phyloP scores from a whole-genome alignment of 2,797 vertebrate species.

The Epinephelus malabaricus region DNA sequence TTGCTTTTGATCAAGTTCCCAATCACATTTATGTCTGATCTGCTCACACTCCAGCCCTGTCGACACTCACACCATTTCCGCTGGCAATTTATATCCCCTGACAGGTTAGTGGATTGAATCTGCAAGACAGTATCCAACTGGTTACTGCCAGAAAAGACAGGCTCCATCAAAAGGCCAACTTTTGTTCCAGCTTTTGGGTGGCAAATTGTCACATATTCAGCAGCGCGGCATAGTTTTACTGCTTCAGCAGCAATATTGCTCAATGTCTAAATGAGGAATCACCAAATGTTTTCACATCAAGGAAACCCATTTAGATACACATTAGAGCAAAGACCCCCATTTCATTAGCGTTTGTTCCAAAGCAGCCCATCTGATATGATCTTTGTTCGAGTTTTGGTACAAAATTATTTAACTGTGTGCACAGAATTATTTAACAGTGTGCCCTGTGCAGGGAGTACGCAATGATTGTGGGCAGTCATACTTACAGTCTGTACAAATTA shows the following conservation, averaged over 20 bases:
- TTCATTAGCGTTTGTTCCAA: constrained; percentile 54
- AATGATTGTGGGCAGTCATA: constrained; percentile 17
- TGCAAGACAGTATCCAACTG: constrained; percentile 47
- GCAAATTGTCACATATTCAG: constrained; percentile 45
- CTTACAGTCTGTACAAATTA: constrained; percentile 18
- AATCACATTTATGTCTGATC: constrained; percentile 68
- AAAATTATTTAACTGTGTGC: constrained; percentile 44
- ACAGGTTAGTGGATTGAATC: constrained; percentile 61
- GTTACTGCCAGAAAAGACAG: constrained; percentile 34
- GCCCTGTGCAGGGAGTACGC: constrained; percentile 11
- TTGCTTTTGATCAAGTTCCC: constrained; percentile 71
- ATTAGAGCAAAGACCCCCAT: constrained; percentile 53
- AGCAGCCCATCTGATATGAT: constrained; percentile 52
- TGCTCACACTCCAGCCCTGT: constrained; percentile 52
- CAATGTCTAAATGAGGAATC: constrained; percentile 58
- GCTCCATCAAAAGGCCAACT: constrained; percentile 45
- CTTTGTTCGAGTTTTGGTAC: constrained; percentile 38
- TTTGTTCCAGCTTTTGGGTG: constrained; percentile 50
- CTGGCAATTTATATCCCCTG: constrained; percentile 59
- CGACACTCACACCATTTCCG: constrained; percentile 47
- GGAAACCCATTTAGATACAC: constrained; percentile 50
- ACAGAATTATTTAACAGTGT: constrained; percentile 43
- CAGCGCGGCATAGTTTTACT: constrained; percentile 35
- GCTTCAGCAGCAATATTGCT: constrained; percentile 43
- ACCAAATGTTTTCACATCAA: constrained; percentile 52